phyloP scores from a whole-genome alignment of 1,140 invertebrate genomes.

The Caenorhabditis briggsae region DNA sequence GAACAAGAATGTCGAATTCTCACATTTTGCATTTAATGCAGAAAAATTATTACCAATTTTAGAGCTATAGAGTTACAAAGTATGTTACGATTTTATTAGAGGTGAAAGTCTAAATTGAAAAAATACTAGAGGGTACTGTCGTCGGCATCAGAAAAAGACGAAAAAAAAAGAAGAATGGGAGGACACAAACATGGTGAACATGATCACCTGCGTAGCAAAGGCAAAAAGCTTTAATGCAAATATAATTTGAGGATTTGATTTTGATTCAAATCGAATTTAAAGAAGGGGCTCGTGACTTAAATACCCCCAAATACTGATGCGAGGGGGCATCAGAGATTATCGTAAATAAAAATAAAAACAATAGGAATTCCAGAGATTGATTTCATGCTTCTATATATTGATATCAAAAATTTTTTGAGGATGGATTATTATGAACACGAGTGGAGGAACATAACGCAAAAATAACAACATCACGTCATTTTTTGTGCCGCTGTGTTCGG shows the following conservation, averaged over 20 bases:
- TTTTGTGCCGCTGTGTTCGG: background rate
- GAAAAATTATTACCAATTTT: constrained; percentile 30
- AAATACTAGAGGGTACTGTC: no score
- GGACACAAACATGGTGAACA: background rate
- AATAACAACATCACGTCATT: constrained; percentile 50
- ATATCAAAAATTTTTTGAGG: constrained; percentile 32
- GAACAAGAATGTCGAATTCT: constrained; percentile 9
- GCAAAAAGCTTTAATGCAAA: constrained; percentile 29
- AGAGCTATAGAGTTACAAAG: background rate
- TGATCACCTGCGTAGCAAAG: constrained; percentile 2
- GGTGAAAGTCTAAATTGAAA: no score
- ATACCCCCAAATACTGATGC: background rate
- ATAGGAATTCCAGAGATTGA: background rate
- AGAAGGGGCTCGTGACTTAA: constrained; percentile 13
- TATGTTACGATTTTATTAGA: background rate
- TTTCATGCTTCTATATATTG: constrained; percentile 4
- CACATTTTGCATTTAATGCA: constrained; percentile 44
- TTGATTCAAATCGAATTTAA: background rate
- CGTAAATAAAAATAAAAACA: background rate
- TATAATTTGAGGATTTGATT: constrained; percentile 38
- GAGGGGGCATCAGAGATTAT: background rate
- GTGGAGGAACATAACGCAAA: background rate
- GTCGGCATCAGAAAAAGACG: background rate
- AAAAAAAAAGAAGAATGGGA: background rate
- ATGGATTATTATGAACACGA: background rate